Evolutionary conservation across 2,797 vertebrate species (phyloP), one percentile per base, ranked within the genome.

Genomic region (Oryzias dopingdopingensis): DNA sequence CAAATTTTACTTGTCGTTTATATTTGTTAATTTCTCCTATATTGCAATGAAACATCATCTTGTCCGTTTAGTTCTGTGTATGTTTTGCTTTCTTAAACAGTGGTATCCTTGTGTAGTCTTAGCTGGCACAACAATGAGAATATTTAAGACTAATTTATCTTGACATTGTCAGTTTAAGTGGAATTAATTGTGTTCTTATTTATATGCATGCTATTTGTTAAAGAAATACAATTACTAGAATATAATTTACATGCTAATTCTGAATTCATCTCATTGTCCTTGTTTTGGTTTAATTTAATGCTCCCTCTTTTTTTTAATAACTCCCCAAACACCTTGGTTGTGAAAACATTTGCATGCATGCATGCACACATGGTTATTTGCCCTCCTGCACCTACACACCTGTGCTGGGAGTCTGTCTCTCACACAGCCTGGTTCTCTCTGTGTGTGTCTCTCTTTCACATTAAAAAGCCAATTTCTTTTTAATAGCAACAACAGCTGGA

Each of bases 401-500:
- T 60, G 29, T 54, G 47, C 41, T 45, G 53, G 52, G 54, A 51
- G 43, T 74, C 52, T 54, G 64, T 74, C 77, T 76, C 76, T 56
- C 57, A 72, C 65, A 53, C 67, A 62, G 78, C 59, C 50, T 56
- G 32, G 32, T 37, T 37, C 32, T 37, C 32, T 12, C 32, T 37
- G 67, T 75, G 72, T 79, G 68, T 74, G 72, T 79, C 70, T 76
- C 63, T 59, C 62, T 46, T 52, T 82, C 72, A 62, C 77, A 82
- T 90, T 86, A 83, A 81, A 88, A 86, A 83, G 74, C 68, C 83
- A 80, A 87, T 91, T 88, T 88, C 80, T 88, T 85, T 88, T 90
- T 87, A 89, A 91, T 89, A 83, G 83, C 80, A 70, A 58, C 83
- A 91, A 83, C 86, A 90, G 86, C 85, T 87, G 87, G 82, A 90